Percentiles rank a stretch among this genome's conserved stretches.
phyloP scores from a whole-genome alignment of 2,113 vertebrate species.

The Glaucomys volans region DNA sequence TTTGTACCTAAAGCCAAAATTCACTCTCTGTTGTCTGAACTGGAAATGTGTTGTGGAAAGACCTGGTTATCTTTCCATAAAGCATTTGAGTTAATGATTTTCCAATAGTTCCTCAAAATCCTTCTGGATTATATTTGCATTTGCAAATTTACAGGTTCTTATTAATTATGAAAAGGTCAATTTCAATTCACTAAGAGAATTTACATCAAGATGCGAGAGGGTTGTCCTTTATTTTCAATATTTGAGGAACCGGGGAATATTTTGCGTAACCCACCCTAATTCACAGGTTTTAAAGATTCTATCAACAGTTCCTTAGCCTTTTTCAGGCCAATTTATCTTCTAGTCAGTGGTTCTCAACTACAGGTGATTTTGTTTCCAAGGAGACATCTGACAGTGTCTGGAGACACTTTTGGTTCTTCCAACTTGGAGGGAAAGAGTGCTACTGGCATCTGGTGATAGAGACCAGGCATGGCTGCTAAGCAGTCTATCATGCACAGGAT shows the following conservation, averaged over 20 bases:
- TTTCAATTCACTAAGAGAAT: background rate
- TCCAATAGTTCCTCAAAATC: background rate
- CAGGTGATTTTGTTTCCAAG: background rate
- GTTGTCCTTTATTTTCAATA: background rate
- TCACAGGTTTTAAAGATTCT: background rate
- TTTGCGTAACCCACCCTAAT: background rate
- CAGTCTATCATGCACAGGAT: accelerated
- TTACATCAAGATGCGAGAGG: background rate
- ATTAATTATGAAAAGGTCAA: background rate
- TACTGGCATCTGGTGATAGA: background rate
- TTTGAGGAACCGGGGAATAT: background rate
- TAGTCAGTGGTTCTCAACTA: background rate
- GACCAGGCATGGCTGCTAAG: background rate
- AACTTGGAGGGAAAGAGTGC: too few relatives aligned
- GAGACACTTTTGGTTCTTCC: background rate
- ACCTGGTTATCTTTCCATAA: background rate
- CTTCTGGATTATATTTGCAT: background rate
- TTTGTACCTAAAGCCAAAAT: background rate
- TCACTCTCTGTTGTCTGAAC: background rate
- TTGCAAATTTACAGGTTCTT: background rate
- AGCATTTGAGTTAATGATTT: background rate
- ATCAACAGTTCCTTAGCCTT: background rate
- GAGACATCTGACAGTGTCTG: background rate
- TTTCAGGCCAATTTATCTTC: background rate
- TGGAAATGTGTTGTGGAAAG: background rate